Base-by-base conservation (phyloP, 2,888 invertebrate species). In the Choreutis nemorana region DNA sequence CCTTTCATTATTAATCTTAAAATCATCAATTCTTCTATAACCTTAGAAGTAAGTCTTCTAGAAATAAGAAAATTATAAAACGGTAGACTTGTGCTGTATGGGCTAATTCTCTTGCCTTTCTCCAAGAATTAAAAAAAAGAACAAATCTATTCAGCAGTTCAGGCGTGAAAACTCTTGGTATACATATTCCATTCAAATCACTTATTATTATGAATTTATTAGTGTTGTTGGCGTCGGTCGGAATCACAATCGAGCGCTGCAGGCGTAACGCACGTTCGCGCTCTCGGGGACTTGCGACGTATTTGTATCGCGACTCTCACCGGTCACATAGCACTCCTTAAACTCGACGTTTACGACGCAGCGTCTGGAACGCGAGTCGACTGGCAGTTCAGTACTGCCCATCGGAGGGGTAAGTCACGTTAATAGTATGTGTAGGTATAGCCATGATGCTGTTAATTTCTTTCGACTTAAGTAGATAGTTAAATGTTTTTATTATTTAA, bases 261-360 rank as follows among this genome's bases (percentile, higher is more conserved):
- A 49, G 94, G 95, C 14, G 86, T 94, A 33, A 93, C 91, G 8
- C 86, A 89, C 44, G 84, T 92, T 26, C 88, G 89, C 50, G 78
- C 91, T 26, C 72, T 89, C 31, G 84, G 87, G 3, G 73, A 68
- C 27, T 75, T 61, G 5, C 85, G 87, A 47, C 85, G 90, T 36
- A 86, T 95, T 9, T 84, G 92, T 30, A 90, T 86, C 2, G 94
- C 94, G 1, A 82, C 93, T 34, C 81, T 97, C 7, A 88, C 87
- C 56, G 97, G 97, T 0, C 84, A 86, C 25, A 65, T 97, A n/a
- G 90, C 94, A 51, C 89, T 95, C 53, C 80, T 94, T 44, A 87
- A 90, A 30, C 70, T 94, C 23, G 90, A 91, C 61, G 89, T 89
- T 12, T 88, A 86, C 60, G 81, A 79, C 44, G 54, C 65, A 6